Conservation (phyloP, 2,888 invertebrate species). For the Caenorhabditis angaria region DNA sequence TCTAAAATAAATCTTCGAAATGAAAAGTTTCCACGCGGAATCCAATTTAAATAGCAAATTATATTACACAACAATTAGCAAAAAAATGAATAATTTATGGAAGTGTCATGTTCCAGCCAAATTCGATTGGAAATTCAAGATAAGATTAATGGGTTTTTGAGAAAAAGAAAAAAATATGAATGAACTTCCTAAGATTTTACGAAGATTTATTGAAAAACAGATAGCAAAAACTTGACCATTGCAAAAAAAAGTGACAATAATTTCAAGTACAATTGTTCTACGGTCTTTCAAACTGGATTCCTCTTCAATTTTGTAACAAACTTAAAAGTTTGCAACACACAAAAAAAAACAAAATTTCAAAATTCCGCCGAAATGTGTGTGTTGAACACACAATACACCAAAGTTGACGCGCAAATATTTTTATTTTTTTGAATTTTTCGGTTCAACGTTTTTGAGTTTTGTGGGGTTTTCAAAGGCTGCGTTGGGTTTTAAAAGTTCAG, state of each 20-base stretch:
- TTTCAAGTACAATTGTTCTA: not conserved
- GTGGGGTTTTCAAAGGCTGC: not conserved
- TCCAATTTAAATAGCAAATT: no score
- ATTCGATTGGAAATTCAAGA: not conserved
- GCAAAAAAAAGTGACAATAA: no score
- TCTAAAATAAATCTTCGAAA: no score
- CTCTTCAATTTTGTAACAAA: no score
- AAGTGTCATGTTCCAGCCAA: not conserved
- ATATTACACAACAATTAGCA: no score
- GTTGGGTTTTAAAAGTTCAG: not conserved
- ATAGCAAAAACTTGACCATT: not conserved
- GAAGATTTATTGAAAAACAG: not conserved
- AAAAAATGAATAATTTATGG: not conserved
- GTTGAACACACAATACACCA: not conserved
- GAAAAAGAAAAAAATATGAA: not conserved
- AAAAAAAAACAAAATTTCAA: not conserved
- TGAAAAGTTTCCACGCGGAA: no score
- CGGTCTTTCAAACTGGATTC: no score
- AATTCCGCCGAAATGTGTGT: not conserved
- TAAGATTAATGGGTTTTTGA: not conserved
- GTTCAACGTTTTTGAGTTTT: not conserved
- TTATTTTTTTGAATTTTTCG: not conserved
- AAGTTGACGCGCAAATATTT: not conserved
- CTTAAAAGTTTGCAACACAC: no score
- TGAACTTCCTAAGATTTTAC: constrained; percentile 1